Base-by-base conservation (phyloP, 2,113 vertebrate genomes). In the Hystrix brachyura region DNA sequence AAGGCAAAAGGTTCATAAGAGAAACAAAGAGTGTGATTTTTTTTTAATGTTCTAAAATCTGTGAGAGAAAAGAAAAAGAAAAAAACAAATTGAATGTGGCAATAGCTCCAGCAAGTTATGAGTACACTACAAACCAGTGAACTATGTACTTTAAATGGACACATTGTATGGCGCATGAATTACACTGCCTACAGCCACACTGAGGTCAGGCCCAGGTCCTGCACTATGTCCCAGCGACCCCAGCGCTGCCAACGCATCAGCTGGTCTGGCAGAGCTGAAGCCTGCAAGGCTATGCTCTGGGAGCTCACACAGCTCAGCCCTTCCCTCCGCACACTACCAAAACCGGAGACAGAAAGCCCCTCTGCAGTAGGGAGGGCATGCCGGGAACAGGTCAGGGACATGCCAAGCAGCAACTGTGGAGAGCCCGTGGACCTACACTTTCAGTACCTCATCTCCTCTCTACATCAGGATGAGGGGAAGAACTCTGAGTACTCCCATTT, bases 301-400 rank as follows among this genome's bases (percentile, higher is more conserved):
- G 51, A n/a, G 18, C 74, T 51, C 8, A 1, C 11, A 23, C 59
- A 76, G 48, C 48, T 9, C 7, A 7, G 4, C 57, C n/a, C 14
- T 53, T 59, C 80, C 48, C 55, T 7, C 67, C 46, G 18, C 46
- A 6, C 12, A 57, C 32, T 9, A 34, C 5, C 79, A 34, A 2
- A 3, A 32, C 7, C 65, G 4, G 15, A 82, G 55, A 55, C 43
- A 59, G 32, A 78, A n/a, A 57, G 27, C 13, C 2, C 23, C 12
- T 0, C 38, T 65, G 29, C 29, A 32, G 25, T 10, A 53, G 10
- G 5, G 71, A 74, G 23, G 25, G 34, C 80, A 82, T 4, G 76
- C 4, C 19, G 18, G 25, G 60, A 27, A 27, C 53, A n/a, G 67
- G 10, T 25, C 0, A 25, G 32, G 15, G 18, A 18, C 3, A 1